Evolutionary conservation across 2,888 invertebrate species (phyloP).

Genomic region (Mantis religiosa): DNA sequence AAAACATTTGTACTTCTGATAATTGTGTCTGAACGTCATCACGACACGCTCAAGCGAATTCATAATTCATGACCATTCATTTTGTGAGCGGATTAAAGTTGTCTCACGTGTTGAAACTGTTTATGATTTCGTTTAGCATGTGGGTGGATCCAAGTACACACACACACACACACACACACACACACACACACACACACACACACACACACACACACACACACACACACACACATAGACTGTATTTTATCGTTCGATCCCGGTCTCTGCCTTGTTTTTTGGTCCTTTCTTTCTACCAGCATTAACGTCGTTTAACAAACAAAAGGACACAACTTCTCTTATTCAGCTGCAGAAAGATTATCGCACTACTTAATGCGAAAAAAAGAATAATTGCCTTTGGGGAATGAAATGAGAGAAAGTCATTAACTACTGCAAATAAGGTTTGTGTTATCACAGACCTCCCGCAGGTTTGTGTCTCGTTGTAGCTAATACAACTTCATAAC

Average conservation of each 20-base stretch:
- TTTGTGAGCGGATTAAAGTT: neutral
- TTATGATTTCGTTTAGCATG: neutral
- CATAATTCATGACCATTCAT: neutral
- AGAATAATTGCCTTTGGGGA: neutral
- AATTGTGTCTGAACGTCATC: neutral
- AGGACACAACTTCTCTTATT: neutral
- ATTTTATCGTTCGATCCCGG: no score
- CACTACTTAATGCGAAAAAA: neutral
- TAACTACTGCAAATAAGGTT: neutral
- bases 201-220: no score
- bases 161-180: no score
- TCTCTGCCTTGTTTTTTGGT: neutral
- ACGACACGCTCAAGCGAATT: neutral
- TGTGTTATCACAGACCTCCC: neutral
- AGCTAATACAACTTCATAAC: neutral
- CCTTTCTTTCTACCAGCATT: neutral
- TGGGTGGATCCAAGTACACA: neutral
- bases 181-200: no score
- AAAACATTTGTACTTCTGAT: slow-evolving; percentile 23
- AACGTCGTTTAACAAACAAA: neutral
- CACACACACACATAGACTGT: no score
- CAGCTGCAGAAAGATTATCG: neutral
- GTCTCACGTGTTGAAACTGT: neutral
- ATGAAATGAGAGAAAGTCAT: neutral
- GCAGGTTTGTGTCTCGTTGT: neutral